Evolutionary conservation across 2,888 invertebrate species (phyloP), one percentile per base, ranked within the genome.

Genomic region (Euzetes globulus): DNA sequence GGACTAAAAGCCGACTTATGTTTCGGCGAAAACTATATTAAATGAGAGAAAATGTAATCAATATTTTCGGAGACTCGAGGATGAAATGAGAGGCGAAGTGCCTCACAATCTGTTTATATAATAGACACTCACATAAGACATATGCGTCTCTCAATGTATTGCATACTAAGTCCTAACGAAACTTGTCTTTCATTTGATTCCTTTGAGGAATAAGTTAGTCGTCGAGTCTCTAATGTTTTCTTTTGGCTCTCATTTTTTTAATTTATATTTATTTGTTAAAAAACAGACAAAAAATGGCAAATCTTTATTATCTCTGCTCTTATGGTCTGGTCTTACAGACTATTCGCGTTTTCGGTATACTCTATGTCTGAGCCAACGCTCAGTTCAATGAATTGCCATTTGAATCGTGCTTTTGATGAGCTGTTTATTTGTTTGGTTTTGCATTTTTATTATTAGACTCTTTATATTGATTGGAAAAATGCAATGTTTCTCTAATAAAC

Each of bases 11-110:
- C 70, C 70, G 70, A 45, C 70, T 41, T 41, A 45, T 65, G 65
- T 41, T n/a, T 65, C 37, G 41, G 41, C 41, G 41, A 65, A 63
- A 65, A 65, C 33, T 29, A 33, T 65, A 65, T 65, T 65, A 41
- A 65, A 70, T 65, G 37, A 65, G 63, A n/a, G 11, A n/a, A 70
- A 70, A 70, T 70, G 47, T 70, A 70, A 70, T 70, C 70, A 70
- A 70, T 70, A 70, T 17, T 25, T 45, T 25, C 1, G 3, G 19
- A 15, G n/a, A 33, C 33, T 33, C 15, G 33, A 58, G 22, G 41
- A 41, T 65, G 22, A 41, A 19, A 65, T 17, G 63, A 37, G n/a
- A 63, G 65, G 41, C 37, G 15, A 19, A 37, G 65, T 37, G 37
- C 19, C 65, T 37, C 70, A 45, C 6, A 45, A 19, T 45, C 22